A percentile compares a stretch with the other conserved stretches of the same genome.
Conservation (phyloP, 2,113 vertebrate genomes). For the Camelus dromedarius region DNA sequence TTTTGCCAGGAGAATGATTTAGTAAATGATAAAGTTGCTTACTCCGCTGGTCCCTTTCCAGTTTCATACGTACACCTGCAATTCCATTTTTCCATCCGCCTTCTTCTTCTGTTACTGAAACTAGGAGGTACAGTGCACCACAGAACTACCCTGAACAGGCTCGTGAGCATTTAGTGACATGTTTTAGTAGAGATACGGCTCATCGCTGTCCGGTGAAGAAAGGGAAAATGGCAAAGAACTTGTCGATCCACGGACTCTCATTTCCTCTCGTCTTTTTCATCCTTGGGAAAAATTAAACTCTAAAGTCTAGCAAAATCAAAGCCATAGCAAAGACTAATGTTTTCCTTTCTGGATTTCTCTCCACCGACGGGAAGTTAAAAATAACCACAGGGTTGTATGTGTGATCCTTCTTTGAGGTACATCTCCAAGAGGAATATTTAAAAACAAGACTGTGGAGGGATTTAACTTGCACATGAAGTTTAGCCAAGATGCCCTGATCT, state of each 20-base stretch:
- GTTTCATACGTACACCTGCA: background rate
- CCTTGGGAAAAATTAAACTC: background rate
- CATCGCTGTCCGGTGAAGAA: background rate
- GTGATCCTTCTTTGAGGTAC: background rate
- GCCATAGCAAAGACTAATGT: background rate
- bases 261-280: background rate
- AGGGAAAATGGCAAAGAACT: background rate
- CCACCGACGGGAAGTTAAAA: background rate
- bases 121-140: background rate
- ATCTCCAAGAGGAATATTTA: background rate
- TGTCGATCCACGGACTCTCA: background rate
- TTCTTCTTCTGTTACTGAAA: background rate
- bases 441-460: background rate
- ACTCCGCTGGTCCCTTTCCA: background rate
- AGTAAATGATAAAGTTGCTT: conserved; percentile 17
- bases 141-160: background rate
- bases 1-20: conserved; percentile 11
- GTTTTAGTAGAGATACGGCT: background rate
- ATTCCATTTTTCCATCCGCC: background rate
- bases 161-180: background rate
- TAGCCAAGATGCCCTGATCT: background rate
- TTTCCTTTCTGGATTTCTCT: background rate
- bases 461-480: background rate
- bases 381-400: background rate
- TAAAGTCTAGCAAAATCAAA: conserved; percentile 41